A percentile compares a stretch with the other conserved stretches of the same genome.
Conservation (phyloP, 2,797 vertebrate genomes). For the Neosalanx taihuensis region DNA sequence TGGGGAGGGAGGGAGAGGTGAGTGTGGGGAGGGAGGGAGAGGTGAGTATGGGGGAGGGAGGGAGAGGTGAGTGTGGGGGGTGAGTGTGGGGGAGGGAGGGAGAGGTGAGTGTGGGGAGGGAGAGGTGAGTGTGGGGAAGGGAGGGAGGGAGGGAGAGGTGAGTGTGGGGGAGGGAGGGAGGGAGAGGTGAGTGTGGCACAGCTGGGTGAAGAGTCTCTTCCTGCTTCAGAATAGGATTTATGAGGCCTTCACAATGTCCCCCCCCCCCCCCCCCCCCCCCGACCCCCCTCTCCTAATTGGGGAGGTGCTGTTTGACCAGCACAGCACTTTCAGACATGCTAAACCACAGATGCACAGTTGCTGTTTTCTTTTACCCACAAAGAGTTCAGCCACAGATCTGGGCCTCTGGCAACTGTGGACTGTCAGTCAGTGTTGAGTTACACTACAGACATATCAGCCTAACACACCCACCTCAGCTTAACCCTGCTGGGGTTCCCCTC, state of each 20-base stretch:
- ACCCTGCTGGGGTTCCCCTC: conserved; percentile 39
- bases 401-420: conserved; percentile 43
- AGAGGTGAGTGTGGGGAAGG: conserved; percentile 15
- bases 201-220: conserved; percentile 51
- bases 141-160: conserved; percentile 15
- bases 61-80: too few relatives aligned
- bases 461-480: conserved; percentile 51
- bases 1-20: conserved; percentile 23
- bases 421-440: conserved; percentile 48
- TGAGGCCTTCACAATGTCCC: conserved; percentile 38
- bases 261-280: neutral
- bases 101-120: conserved; percentile 28
- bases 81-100: neutral
- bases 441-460: conserved; percentile 47
- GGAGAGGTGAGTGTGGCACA: neutral
- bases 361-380: conserved; percentile 34
- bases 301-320: neutral
- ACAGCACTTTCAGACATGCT: conserved; percentile 27
- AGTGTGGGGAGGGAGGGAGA: conserved; percentile 22
- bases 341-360: conserved; percentile 21
- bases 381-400: conserved; percentile 38
- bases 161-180: neutral
- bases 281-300: neutral
- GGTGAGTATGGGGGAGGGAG: conserved; percentile 5
- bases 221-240: conserved; percentile 49